Percentiles rank a stretch among this genome's conserved stretches.
Evolutionary conservation across 2,113 vertebrate species (phyloP).

Genomic region (Speoplatyrhinus poulsoni): DNA sequence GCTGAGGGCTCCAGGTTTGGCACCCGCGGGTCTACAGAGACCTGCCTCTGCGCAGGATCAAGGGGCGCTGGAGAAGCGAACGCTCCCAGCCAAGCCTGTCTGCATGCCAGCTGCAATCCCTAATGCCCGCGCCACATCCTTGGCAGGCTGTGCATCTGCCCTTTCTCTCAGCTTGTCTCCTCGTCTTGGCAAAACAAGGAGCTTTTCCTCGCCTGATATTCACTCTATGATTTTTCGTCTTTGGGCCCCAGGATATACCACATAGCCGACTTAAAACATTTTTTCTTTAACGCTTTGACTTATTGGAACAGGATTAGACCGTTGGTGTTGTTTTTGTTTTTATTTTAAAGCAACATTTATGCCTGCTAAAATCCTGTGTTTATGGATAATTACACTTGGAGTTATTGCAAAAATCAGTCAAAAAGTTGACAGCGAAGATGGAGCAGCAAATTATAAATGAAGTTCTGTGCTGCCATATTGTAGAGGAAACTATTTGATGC

Average conservation of each 20-base stretch:
- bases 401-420: conserved; percentile 24
- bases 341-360: conserved; percentile 9
- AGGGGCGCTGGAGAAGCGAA: conserved; percentile 60
- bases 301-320: background rate
- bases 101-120: conserved; percentile 61
- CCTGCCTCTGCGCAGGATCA: conserved; percentile 72
- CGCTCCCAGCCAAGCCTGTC: conserved; percentile 51
- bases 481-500: conserved; percentile 41
- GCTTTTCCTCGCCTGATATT: conserved; percentile 27
- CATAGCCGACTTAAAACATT: conserved; percentile 7
- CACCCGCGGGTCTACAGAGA: conserved; percentile 65
- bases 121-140: conserved; percentile 59
- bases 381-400: conserved; percentile 35
- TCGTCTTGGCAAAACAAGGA: conserved; percentile 38
- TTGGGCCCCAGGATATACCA: conserved; percentile 13
- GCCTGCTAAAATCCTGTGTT: conserved; percentile 30
- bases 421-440: conserved; percentile 6
- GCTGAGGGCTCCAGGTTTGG: conserved; percentile 64
- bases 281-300: conserved; percentile 24
- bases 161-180: conserved; percentile 35
- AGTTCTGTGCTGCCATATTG: conserved; percentile 9
- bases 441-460: conserved; percentile 39
- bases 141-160: conserved; percentile 57
- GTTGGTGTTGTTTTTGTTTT: too few species aligned
- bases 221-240: conserved; percentile 11